These are phyloP conservation scores for Hippocampus zosterae DNA, from an alignment of 2,113 vertebrate species.

Conservation along the genomic window DNA sequence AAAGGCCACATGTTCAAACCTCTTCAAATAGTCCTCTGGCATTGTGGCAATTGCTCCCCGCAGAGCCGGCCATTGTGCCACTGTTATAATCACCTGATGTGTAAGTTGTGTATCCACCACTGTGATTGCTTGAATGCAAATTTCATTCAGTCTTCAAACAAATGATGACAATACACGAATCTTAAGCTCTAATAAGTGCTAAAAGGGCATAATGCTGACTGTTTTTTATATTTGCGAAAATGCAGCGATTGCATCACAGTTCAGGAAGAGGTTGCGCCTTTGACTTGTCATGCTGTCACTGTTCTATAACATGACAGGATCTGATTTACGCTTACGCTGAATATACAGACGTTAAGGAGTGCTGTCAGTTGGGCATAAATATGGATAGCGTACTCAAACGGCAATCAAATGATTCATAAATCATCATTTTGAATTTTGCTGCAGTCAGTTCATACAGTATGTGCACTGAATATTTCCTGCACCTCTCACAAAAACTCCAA, in stretches of 20 bases:
- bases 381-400: constrained; percentile 48
- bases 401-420: constrained; percentile 54
- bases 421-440: constrained; percentile 43
- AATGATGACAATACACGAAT: no score
- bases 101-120: background rate
- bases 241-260: constrained; percentile 15
- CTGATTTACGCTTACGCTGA: constrained; percentile 49
- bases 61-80: no score
- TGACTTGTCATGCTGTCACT: constrained; percentile 47
- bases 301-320: constrained; percentile 18
- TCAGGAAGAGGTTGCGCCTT: constrained; percentile 25
- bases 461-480: constrained; percentile 11
- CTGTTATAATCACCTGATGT: background rate
- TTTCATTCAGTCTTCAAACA: no score
- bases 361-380: constrained; percentile 51
- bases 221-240: constrained; percentile 11
- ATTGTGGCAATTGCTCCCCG: background rate
- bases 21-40: background rate
- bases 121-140: background rate
- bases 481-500: background rate
- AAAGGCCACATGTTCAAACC: background rate
- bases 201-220: constrained; percentile 1
- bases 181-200: no score
- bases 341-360: constrained; percentile 31
- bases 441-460: constrained; percentile 24